Base-by-base conservation (phyloP, 2,113 vertebrate genomes). In the Cryptotis parvus region DNA sequence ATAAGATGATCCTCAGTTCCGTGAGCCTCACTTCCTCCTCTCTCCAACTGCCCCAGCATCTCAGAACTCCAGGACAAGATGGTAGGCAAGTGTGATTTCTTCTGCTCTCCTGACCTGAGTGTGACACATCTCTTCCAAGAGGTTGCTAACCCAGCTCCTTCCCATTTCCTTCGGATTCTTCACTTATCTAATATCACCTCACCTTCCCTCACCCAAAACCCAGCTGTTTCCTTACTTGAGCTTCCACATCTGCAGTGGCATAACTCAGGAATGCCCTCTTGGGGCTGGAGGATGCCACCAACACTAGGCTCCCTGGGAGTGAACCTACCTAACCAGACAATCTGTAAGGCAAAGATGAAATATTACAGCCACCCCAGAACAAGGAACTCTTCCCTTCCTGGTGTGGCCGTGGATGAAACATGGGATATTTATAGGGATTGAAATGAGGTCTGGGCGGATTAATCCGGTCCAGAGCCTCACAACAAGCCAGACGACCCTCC, bases 381-480 rank as follows among this genome's bases (percentile, higher is more conserved):
- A 1, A 69, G 9, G 49, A 20, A 20, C 8, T 33, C 14, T 35
- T 15, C 39, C 52, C 12, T 8, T 18, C 15, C 24, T 2, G 39
- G 5, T 3, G 29, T 3, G 18, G 41, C 29, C 27, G 12, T 9
- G 45, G 45, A 20, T 33, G 58, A 70, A 10, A 33, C 16, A 0
- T 11, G 18, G 3, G 1, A 24, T 9, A 3, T 14, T 26, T 15
- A 4, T n/a, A 3, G 1, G 52, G 73, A 1, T 3, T 10, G 24
- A 68, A 26, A 33, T 2, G 9, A 63, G n/a, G n/a, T n/a, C n/a
- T n/a, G n/a, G n/a, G n/a, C n/a, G n/a, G n/a, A n/a, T n/a, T n/a
- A n/a, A n/a, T n/a, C n/a, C n/a, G n/a, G n/a, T n/a, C n/a, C n/a
- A n/a, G n/a, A n/a, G n/a, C n/a, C n/a, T n/a, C n/a, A n/a, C n/a